Conservation (phyloP, 2,797 vertebrate genomes). For the Anniella stebbinsi region DNA sequence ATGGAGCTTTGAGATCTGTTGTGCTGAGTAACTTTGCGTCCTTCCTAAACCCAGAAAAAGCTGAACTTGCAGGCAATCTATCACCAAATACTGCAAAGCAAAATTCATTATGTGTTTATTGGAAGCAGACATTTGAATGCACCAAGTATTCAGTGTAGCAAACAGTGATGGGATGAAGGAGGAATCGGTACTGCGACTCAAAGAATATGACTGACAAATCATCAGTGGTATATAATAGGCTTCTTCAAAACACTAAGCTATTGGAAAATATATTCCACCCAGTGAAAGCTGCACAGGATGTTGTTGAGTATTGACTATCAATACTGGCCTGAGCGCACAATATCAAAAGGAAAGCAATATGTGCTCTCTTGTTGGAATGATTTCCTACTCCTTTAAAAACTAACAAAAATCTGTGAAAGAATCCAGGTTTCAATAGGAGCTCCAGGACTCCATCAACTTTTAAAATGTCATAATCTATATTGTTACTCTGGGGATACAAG, state of each 20-base stretch:
- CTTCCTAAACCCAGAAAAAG: neutral
- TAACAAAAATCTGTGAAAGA: neutral
- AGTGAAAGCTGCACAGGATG: neutral
- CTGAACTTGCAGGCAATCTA: neutral
- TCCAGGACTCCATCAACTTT: neutral
- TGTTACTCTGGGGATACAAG: neutral
- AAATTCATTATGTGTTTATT: slow-evolving; percentile 1
- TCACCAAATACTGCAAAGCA: neutral
- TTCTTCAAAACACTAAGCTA: neutral
- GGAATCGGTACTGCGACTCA: neutral
- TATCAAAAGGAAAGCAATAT: neutral
- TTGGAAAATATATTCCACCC: neutral
- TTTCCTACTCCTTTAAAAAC: neutral
- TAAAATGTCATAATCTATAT: neutral
- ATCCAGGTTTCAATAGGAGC: neutral
- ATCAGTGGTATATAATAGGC: neutral
- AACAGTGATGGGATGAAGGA: neutral
- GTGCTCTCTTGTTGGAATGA: neutral
- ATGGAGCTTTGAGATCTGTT: neutral
- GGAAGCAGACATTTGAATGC: neutral
- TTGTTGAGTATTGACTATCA: neutral
- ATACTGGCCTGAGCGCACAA: neutral
- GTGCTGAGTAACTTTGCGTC: neutral
- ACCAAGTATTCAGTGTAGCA: neutral
- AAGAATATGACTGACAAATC: neutral